Base-by-base conservation (phyloP, 2,888 invertebrate species). In the Dioctria linearis region DNA sequence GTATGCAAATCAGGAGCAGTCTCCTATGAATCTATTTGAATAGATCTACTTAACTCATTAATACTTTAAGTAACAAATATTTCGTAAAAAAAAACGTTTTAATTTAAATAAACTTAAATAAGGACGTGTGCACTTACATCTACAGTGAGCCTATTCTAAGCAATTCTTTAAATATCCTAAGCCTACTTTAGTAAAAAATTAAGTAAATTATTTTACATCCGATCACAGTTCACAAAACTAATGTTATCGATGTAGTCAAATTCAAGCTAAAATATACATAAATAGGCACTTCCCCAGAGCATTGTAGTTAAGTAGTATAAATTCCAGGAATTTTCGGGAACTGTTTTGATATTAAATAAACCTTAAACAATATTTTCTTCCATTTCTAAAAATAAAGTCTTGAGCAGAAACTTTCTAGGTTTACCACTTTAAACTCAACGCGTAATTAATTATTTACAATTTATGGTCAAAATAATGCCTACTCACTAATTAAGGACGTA, bases 211-310 rank as follows among this genome's bases (percentile, higher is more conserved):
- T 40, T 43, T 75, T 61, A 75, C 43, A 75, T 37, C 75, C 61
- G 57, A 75, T 75, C 75, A 75, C 75, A 75, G 75, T 75, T 75
- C 13, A 43, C 40, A 75, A 75, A 75, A 75, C 59, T 11, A 11
- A 61, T 61, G 13, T 11, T 59, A 25, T 75, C 61, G 46, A 73
- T 57, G 54, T 57, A 73, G 25, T 40, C 25, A 73, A 51, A 71
- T 25, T 59, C 61, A 43, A 9, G 3, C 46, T n/a, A 51, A 51
- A n/a, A 11, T 51, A 11, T 51, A 51, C n/a, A 13, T n/a, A 42
- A 66, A 37, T 61, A 25, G 25, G 25, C 25, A 61, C 37, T n/a
- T 61, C 66, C n/a, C 42, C 11, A 43, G 46, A 13, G 66, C 25
- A 25, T 25, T 25, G 25, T 25, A 25, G 25, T 25, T 25, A 25